Evolutionary conservation across 2,113 vertebrate species (phyloP).

Genomic region (Trochalopteron elliotii): DNA sequence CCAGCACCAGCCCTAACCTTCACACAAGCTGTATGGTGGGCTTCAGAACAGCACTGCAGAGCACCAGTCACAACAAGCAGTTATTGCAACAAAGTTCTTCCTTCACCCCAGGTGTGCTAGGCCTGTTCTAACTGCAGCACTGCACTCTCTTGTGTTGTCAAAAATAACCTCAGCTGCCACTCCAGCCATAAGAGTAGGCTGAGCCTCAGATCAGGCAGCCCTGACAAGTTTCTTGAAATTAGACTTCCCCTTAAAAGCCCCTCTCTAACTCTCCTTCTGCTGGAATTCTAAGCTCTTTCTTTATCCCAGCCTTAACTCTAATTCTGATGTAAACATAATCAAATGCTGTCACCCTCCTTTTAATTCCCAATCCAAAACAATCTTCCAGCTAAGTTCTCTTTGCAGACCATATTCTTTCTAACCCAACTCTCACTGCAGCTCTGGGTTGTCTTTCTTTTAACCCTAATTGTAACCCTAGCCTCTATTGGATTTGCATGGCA

Average conservation of each 20-base stretch:
- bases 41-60: neutral
- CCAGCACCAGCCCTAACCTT: neutral
- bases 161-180: neutral
- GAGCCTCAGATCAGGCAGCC: neutral
- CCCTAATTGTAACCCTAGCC: neutral
- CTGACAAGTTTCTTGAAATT: neutral
- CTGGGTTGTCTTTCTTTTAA: neutral
- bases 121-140: neutral
- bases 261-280: neutral
- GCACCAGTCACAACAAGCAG: neutral
- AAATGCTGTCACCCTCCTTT: neutral
- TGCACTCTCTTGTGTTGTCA: neutral
- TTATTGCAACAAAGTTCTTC: neutral
- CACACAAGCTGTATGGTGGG: neutral
- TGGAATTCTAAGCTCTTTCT: neutral
- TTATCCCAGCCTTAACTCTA: neutral
- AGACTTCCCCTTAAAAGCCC: neutral
- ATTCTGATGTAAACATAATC: neutral
- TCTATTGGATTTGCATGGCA: neutral
- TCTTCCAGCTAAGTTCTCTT: neutral
- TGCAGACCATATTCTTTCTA: neutral
- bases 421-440: neutral
- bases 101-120: neutral
- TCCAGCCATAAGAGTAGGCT: neutral
- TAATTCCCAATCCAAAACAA: neutral